These are phyloP conservation scores for Leucophora obtusa DNA, from an alignment of 2,888 invertebrate species.

Conservation along the genomic window DNA sequence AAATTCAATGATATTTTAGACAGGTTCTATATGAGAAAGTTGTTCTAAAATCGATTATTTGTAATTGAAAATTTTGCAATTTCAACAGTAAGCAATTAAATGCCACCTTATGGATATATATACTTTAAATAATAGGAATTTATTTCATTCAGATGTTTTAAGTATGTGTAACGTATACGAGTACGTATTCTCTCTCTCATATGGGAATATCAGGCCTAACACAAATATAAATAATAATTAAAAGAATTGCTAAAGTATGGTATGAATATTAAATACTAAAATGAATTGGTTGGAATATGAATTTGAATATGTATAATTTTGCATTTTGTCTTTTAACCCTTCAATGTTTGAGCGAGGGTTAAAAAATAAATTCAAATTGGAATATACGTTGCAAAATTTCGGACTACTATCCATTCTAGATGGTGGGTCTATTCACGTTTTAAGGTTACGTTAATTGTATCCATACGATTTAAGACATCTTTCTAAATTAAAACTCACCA, in stretches of 20 bases:
- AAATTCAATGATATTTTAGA: too few species aligned
- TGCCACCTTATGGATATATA: background rate
- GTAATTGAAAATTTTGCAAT: too few species aligned
- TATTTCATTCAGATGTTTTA: slow-evolving; percentile 5
- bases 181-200: background rate
- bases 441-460: too few species aligned
- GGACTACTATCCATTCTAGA: too few species aligned
- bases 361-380: too few species aligned
- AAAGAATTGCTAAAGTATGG: slow-evolving; percentile 75
- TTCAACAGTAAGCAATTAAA: background rate
- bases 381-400: too few species aligned
- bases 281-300: slow-evolving; percentile 20
- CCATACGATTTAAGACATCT: too few species aligned
- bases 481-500: too few species aligned
- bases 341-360: background rate
- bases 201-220: background rate
- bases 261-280: slow-evolving; percentile 28
- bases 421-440: too few species aligned
- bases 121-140: background rate
- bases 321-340: background rate
- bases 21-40: too few species aligned
- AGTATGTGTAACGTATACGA: background rate
- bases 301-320: slow-evolving; percentile 6
- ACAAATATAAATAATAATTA: slow-evolving; percentile 71
- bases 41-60: too few species aligned